Evolutionary conservation across 2,113 vertebrate species (phyloP).

Genomic region (Chunga burmeisteri): DNA sequence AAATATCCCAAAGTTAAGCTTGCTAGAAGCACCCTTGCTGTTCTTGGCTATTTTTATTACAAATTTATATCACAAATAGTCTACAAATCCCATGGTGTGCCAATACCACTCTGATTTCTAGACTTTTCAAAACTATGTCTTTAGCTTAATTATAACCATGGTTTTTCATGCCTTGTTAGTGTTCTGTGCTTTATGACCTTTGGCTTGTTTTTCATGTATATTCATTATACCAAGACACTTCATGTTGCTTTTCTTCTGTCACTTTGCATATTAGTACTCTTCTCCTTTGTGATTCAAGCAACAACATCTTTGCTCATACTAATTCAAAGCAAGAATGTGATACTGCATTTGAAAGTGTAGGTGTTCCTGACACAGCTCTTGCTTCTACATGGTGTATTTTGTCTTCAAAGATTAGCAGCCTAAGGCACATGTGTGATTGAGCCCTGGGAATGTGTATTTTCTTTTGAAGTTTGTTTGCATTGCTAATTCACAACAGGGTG

Average conservation of each 20-base stretch:
- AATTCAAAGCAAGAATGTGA: neutral
- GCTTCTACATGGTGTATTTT: neutral
- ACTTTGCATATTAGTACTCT: accelerated
- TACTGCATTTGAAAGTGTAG: neutral
- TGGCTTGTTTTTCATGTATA: neutral
- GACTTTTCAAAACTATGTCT: neutral
- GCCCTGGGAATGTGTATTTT: neutral
- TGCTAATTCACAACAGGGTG: conserved; percentile 31
- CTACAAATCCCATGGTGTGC: neutral
- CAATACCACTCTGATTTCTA: neutral
- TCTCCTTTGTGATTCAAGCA: neutral
- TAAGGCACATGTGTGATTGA: neutral
- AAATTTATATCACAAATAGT: neutral
- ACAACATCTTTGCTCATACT: neutral
- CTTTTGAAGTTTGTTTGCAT: conserved; percentile 35
- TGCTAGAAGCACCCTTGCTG: neutral
- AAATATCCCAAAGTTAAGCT: neutral
- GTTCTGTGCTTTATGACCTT: neutral
- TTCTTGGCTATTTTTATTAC: neutral
- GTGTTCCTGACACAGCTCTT: neutral
- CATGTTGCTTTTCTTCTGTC: neutral
- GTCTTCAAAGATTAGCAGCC: neutral
- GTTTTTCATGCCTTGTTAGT: neutral
- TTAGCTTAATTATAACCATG: neutral
- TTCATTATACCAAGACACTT: neutral